These are phyloP conservation scores for Marmota monax DNA, from an alignment of 2,113 vertebrate species.

Conservation along the genomic window DNA sequence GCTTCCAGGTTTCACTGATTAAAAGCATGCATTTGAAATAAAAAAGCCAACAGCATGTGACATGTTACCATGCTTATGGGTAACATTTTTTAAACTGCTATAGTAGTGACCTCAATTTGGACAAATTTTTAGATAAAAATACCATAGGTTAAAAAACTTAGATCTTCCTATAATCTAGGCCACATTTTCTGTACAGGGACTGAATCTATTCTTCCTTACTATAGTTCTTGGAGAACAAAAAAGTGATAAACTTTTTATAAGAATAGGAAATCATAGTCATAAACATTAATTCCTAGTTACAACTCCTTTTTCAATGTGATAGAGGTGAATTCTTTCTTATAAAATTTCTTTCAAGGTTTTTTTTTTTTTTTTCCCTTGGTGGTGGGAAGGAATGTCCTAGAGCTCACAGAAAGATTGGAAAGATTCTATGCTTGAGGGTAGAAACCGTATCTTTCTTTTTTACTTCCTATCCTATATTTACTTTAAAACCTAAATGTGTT, in stretches of 20 bases:
- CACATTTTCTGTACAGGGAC: neutral
- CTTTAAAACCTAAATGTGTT: no score
- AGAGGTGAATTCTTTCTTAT: neutral
- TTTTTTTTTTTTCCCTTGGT: neutral
- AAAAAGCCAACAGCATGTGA: no score
- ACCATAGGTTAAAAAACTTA: neutral
- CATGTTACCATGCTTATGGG: no score
- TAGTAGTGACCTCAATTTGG: neutral
- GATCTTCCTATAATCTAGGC: neutral
- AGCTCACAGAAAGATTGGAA: neutral
- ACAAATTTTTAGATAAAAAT: neutral
- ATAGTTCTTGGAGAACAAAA: neutral
- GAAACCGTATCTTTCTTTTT: rapidly evolving
- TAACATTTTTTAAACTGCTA: neutral
- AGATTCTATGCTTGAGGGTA: neutral
- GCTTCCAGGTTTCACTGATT: no score
- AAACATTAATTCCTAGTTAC: neutral
- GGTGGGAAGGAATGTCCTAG: neutral
- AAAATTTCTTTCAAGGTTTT: neutral
- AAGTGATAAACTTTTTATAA: neutral
- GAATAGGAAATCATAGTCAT: neutral
- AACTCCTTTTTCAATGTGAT: neutral
- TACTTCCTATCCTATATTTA: no score
- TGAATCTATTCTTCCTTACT: neutral
- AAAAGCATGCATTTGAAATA: no score